These are phyloP conservation scores for Rhyzopertha dominica DNA, from an alignment of 1,140 invertebrate genomes.

Conservation along the genomic window DNA sequence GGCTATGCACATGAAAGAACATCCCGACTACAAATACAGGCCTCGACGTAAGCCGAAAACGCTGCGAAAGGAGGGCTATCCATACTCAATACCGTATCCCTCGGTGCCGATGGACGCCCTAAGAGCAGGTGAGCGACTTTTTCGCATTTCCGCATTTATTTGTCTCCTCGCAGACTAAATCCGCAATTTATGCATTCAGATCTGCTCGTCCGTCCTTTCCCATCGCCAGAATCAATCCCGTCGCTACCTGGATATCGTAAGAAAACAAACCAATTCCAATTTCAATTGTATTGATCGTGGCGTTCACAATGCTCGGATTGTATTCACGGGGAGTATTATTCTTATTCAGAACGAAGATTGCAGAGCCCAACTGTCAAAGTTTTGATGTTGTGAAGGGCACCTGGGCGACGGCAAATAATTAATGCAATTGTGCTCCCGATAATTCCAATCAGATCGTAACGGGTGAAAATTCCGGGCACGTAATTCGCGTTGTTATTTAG, in stretches of 20 bases:
- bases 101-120: slow-evolving; percentile 88
- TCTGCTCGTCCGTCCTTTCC: slow-evolving; percentile 16
- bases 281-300: slow-evolving; percentile 30
- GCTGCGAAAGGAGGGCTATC: slow-evolving; percentile 89
- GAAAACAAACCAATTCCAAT: slow-evolving; percentile 35
- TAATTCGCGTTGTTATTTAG: no score
- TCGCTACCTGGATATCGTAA: slow-evolving; percentile 29
- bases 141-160: slow-evolving; percentile 7
- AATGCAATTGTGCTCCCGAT: slow-evolving; percentile 8
- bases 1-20: slow-evolving; percentile 88
- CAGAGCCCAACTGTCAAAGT: slow-evolving; percentile 22
- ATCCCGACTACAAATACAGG: slow-evolving; percentile 87
- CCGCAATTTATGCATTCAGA: slow-evolving; percentile 14
- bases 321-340: slow-evolving; percentile 26
- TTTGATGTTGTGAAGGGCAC: slow-evolving; percentile 4
- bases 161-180: slow-evolving; percentile 4
- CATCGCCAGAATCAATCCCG: slow-evolving; percentile 18
- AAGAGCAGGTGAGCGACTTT: slow-evolving; percentile 63
- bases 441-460: slow-evolving; percentile 13
- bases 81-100: slow-evolving; percentile 89
- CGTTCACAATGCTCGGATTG: slow-evolving; percentile 27
- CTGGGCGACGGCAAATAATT: slow-evolving; percentile 13
- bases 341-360: slow-evolving; percentile 24
- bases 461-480: slow-evolving; percentile 10
- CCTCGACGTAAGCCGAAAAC: slow-evolving; percentile 85